These are phyloP conservation scores for Rhea americana DNA, from an alignment of 2,113 vertebrate species.

Conservation along the genomic window DNA sequence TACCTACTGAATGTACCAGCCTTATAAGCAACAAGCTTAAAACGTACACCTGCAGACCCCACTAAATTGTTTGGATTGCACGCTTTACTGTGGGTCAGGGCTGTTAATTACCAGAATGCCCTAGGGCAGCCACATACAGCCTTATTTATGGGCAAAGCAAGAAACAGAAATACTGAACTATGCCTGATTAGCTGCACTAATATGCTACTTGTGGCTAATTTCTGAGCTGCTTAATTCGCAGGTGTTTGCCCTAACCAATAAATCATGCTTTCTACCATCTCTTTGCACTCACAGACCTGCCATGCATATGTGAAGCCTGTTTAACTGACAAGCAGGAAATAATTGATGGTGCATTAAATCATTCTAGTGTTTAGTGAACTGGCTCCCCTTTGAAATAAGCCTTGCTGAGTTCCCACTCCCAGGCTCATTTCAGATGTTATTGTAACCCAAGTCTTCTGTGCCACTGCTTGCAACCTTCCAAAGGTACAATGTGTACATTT, in stretches of 20 bases:
- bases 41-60: constrained; percentile 62
- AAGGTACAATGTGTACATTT: constrained; percentile 77
- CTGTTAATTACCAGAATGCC: constrained; percentile 91
- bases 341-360: constrained; percentile 90
- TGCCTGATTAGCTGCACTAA: constrained; percentile 96
- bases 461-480: constrained; percentile 77
- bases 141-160: constrained; percentile 94
- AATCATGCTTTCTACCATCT: constrained; percentile 82
- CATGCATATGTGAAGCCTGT: constrained; percentile 89
- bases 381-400: constrained; percentile 71
- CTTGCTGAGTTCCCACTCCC: constrained; percentile 77
- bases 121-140: constrained; percentile 84
- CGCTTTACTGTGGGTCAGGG: constrained; percentile 89
- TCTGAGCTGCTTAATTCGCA: constrained; percentile 91
- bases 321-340: constrained; percentile 89
- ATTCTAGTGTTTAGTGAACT: constrained; percentile 78
- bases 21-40: constrained; percentile 43
- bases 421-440: constrained; percentile 84
- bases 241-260: constrained; percentile 90
- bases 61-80: constrained; percentile 72
- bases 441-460: constrained; percentile 80
- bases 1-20: neutral
- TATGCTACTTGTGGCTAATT: constrained; percentile 99
- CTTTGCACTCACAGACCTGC: constrained; percentile 70
- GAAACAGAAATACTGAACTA: constrained; percentile 89